These are phyloP conservation scores for Megaustenia siamemsis DNA, from an alignment of 2,888 invertebrate species.

Conservation along the genomic window DNA sequence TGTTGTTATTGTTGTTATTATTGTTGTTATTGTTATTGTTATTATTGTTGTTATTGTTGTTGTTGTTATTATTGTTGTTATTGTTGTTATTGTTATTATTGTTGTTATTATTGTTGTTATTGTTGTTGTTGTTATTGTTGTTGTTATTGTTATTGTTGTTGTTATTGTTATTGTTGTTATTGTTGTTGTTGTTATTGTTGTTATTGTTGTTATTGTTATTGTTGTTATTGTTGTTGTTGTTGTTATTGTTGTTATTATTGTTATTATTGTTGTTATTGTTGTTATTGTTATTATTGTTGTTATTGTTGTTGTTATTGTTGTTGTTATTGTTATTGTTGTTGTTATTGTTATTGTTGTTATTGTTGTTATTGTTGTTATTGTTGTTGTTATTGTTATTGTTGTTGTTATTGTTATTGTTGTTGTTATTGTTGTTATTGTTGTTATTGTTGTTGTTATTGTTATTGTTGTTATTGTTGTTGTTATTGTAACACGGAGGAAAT, in stretches of 20 bases:
- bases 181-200: conserved; percentile 3
- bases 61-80: background rate
- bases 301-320: background rate
- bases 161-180: background rate
- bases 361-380: too few species aligned
- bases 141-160: conserved; percentile 5
- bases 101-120: too few species aligned
- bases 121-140: background rate
- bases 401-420: too few species aligned
- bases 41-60: background rate
- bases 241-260: conserved; percentile 3
- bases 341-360: too few species aligned
- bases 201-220: conserved; percentile 11
- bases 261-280: conserved; percentile 1
- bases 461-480: too few species aligned
- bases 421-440: too few species aligned
- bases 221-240: background rate
- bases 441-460: too few species aligned
- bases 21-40: background rate
- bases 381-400: too few species aligned
- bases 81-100: too few species aligned
- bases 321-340: too few species aligned
- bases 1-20: background rate
- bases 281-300: background rate
- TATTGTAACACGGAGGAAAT: too few species aligned